Percentiles rank a stretch among this genome's conserved stretches.
Evolutionary conservation across 35 echinoderm and acorn worm genomes (phyloP).

Genomic region (Eucidaris tribuloides): DNA sequence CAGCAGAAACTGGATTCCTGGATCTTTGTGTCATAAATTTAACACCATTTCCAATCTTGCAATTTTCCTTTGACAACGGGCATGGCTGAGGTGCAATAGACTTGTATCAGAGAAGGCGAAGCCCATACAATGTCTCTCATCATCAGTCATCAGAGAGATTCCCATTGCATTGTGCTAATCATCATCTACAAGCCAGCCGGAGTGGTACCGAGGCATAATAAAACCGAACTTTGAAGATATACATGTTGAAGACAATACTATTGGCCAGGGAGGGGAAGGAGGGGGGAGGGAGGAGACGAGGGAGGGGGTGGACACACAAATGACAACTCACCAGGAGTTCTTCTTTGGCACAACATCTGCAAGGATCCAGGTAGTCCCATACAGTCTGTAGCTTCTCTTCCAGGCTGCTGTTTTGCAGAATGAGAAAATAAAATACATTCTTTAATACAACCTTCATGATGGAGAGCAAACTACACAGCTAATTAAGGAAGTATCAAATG

Average conservation of each 20-base stretch:
- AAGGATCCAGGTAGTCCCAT: background rate
- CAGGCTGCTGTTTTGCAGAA: no score
- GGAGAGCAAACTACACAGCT: no score
- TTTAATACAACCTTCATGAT: no score
- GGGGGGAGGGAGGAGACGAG: background rate
- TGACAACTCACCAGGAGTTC: background rate
- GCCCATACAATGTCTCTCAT: constrained; percentile 4
- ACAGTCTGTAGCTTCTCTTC: no score
- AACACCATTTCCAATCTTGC: no score
- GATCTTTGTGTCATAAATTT: no score
- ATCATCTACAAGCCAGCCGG: constrained; percentile 33
- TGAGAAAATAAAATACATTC: no score
- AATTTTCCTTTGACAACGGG: no score
- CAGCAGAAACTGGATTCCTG: no score
- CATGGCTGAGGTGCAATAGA: background rate
- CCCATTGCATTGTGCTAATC: constrained; percentile 40
- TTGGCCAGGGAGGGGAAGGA: background rate
- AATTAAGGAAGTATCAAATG: no score
- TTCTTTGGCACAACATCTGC: background rate
- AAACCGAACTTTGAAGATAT: background rate
- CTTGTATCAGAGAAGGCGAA: background rate
- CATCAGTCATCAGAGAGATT: constrained; percentile 51
- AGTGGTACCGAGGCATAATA: background rate
- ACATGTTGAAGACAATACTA: background rate
- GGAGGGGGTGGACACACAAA: background rate